These are phyloP conservation scores for Antigone vipio DNA, from an alignment of 2,113 vertebrate genomes.

Conservation along the genomic window DNA sequence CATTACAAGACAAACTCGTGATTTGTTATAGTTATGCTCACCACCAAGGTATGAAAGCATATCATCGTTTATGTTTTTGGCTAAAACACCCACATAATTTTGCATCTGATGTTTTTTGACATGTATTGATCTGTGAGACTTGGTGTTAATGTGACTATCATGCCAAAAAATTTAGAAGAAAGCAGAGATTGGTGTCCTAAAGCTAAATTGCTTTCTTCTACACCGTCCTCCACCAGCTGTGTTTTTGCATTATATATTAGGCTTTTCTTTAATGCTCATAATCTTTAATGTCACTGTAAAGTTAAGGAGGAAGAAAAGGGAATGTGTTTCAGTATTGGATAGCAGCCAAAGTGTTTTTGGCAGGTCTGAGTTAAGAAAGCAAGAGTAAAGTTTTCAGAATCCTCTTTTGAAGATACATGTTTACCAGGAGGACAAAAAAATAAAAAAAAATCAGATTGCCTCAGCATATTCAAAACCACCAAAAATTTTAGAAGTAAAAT, in stretches of 20 bases:
- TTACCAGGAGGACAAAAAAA: background rate
- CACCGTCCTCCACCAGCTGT: background rate
- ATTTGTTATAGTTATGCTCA: background rate
- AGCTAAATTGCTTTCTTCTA: background rate
- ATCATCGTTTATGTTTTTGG: background rate
- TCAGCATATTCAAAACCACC: background rate
- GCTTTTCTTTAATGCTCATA: background rate
- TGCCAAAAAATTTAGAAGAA: background rate
- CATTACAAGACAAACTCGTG: background rate
- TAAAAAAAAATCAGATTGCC: background rate
- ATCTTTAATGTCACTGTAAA: slow-evolving; percentile 15
- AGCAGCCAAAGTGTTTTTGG: background rate
- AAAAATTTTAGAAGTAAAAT: background rate
- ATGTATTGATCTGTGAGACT: background rate
- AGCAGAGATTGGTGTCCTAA: background rate
- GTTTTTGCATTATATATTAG: background rate
- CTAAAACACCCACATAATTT: background rate
- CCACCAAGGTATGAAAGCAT: background rate
- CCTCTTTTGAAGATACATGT: background rate
- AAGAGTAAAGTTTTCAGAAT: background rate
- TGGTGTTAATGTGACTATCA: background rate
- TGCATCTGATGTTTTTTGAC: background rate
- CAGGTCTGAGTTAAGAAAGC: background rate
- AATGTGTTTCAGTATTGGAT: background rate
- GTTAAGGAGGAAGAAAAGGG: background rate